A percentile compares a stretch with the other conserved stretches of the same genome.
Evolutionary conservation across 2,113 vertebrate species (phyloP).

Genomic region (Tonatia bakeri): DNA sequence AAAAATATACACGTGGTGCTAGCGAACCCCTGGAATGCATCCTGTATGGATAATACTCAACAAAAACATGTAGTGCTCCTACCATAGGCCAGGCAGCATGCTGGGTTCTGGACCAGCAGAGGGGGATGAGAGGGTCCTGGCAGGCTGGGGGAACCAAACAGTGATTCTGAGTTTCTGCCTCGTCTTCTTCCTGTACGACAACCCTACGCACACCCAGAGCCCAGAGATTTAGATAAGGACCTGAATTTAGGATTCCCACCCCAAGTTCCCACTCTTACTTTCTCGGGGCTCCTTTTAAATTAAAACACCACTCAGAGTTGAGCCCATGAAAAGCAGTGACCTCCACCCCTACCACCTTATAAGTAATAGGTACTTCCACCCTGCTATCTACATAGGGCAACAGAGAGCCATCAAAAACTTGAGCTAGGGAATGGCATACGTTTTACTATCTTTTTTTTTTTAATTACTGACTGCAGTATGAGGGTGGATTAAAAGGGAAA

Average conservation of each 20-base stretch:
- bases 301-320: background rate
- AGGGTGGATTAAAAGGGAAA: background rate
- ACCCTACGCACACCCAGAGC: background rate
- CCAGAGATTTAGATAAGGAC: background rate
- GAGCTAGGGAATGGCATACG: background rate
- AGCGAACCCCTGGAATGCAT: background rate
- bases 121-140: background rate
- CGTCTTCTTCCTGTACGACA: background rate
- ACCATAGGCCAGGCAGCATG: accelerated
- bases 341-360: background rate
- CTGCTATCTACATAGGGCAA: background rate
- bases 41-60: background rate
- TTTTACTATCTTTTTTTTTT: background rate
- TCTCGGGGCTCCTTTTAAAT: background rate
- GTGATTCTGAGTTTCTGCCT: background rate
- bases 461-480: background rate
- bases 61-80: background rate
- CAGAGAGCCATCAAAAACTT: background rate
- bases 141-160: background rate
- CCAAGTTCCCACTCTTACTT: background rate
- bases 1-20: background rate
- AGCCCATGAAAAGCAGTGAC: background rate
- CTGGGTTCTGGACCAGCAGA: background rate
- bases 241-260: background rate
- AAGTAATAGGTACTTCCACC: background rate